phyloP scores from a whole-genome alignment of 1,140 invertebrate species.

The Patella vulgata region DNA sequence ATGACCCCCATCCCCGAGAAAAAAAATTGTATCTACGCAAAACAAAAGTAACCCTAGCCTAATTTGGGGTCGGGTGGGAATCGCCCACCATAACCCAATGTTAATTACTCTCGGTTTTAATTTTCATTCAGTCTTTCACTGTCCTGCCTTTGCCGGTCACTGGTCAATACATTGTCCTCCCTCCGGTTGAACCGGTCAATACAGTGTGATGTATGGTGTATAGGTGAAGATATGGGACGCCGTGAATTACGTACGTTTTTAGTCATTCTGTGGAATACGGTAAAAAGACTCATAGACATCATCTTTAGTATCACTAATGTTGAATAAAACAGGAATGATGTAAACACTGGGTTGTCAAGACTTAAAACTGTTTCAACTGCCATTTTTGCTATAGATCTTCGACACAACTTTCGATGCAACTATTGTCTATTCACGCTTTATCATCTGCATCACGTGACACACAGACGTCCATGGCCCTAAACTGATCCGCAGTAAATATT shows the following conservation, averaged over 20 bases:
- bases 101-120: neutral
- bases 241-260: constrained; percentile 70
- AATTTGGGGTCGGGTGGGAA: neutral
- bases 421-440: too few relatives aligned
- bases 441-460: too few relatives aligned
- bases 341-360: constrained; percentile 42
- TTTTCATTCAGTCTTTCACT: neutral
- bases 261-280: constrained; percentile 68
- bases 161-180: neutral
- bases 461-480: too few relatives aligned
- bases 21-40: too few relatives aligned
- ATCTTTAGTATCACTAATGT: constrained; percentile 73
- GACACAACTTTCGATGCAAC: too few relatives aligned
- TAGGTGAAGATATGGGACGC: neutral
- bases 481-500: too few relatives aligned
- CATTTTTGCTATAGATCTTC: neutral
- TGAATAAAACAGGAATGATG: constrained; percentile 34
- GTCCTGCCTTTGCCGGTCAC: too few relatives aligned
- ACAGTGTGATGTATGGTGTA: neutral
- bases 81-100: neutral
- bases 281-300: constrained; percentile 71
- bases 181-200: neutral
- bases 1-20: too few relatives aligned
- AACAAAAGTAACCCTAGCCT: too few relatives aligned
- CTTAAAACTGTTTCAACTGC: neutral